Conservation (phyloP, 2,113 vertebrate genomes). For the Gobius niger region DNA sequence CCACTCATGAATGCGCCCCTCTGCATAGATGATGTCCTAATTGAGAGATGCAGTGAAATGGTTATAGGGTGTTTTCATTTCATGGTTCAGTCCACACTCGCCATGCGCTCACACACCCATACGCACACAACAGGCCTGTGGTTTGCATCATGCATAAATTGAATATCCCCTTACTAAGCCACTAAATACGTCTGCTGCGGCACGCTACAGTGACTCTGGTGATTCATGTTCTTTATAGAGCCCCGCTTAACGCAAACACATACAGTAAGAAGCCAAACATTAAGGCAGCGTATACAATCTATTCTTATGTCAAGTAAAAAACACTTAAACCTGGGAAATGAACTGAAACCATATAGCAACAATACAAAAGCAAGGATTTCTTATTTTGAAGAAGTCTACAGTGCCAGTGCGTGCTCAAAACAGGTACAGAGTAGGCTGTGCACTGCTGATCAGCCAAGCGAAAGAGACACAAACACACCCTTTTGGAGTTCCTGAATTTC, state of each 20-base stretch:
- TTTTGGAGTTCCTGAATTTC: constrained; percentile 55
- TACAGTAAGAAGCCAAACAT: constrained; percentile 40
- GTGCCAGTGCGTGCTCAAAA: constrained; percentile 18
- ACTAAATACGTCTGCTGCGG: constrained; percentile 61
- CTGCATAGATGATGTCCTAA: constrained; percentile 66
- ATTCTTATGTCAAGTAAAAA: background rate
- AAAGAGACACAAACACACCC: constrained; percentile 61
- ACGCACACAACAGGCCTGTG: constrained; percentile 41
- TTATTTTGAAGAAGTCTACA: background rate
- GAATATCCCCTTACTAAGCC: constrained; percentile 65
- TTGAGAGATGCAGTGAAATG: constrained; percentile 69
- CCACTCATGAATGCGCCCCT: constrained; percentile 49
- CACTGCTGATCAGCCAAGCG: constrained; percentile 36
- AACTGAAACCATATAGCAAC: background rate
- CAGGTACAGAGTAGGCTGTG: constrained; percentile 22
- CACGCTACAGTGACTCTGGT: constrained; percentile 36
- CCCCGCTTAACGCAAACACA: constrained; percentile 25
- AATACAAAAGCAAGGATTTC: background rate
- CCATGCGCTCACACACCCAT: constrained; percentile 38
- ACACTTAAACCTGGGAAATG: background rate
- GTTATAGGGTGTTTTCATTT: constrained; percentile 73
- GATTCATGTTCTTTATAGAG: constrained; percentile 37
- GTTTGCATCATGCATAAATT: constrained; percentile 73
- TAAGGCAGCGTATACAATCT: constrained; percentile 8
- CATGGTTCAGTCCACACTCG: constrained; percentile 66